Base-by-base conservation (phyloP, 2,797 vertebrate genomes). In the Labroides dimidiatus region DNA sequence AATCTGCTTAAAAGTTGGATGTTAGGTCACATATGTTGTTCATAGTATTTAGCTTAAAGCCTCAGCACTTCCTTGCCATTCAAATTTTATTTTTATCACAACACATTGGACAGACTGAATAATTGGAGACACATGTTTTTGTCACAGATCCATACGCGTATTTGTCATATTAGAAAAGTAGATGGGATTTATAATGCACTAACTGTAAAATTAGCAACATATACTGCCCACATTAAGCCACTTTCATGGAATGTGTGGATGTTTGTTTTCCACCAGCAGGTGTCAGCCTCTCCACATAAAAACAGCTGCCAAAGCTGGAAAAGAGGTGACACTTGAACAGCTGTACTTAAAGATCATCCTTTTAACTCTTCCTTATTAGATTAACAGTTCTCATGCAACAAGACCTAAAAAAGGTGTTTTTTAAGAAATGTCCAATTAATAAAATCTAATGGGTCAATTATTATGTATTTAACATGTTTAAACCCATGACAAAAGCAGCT, bases 201-300 rank as follows among this genome's bases (percentile, higher is more conserved):
- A 9, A 9, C 4, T 12, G 1, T 2, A 14, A 39, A 39, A 14
- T 39, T 2, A 39, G 30, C 30, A 39, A 13, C 1, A 39, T 12
- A 12, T 39, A 4, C 1, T 12, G 37, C 13, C 12, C 13, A 14
- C 37, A 39, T 3, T 1, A 39, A 14, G 13, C 10, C 13, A 14
- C n/a, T 19, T 20, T 45, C 12, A 4, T 6, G 3, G 1, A 19
- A 10, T 11, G 13, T 64, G 39, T 45, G 62, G 24, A 16, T 65
- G 15, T 19, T 60, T 10, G 13, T 41, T 11, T 43, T 62, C 36
- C 23, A 83, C 93, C 96, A 82, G 78, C 79, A 95, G 96, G 86
- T 94, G 95, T 92, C 95, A 93, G 85, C 86, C 43, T 94, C 80
- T 47, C 10, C 90, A 85, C 82, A 62, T 50, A 87, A 94, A 85